phyloP scores from a whole-genome alignment of 2,888 invertebrate species.

The Spilosoma lubricipeda region DNA sequence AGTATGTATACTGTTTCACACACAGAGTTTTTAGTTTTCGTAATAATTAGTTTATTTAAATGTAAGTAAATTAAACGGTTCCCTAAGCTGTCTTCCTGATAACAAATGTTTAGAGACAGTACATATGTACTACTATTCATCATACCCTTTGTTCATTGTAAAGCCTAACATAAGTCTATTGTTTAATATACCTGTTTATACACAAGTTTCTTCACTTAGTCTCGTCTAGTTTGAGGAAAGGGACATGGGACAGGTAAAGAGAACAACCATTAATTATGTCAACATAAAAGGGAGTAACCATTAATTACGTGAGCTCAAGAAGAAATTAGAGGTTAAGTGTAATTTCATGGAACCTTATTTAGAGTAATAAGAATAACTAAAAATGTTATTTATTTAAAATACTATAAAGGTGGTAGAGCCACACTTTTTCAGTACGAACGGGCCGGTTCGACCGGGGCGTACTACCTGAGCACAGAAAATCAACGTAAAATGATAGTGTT shows the following conservation, averaged over 20 bases:
- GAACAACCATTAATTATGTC: not conserved
- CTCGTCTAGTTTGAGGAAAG: not conserved
- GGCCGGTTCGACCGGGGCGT: too few species aligned
- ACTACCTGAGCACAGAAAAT: too few species aligned
- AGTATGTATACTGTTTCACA: too few species aligned
- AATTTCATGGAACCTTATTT: not conserved
- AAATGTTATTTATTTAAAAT: too few species aligned
- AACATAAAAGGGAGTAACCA: not conserved
- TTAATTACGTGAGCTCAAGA: not conserved
- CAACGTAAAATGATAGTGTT: too few species aligned
- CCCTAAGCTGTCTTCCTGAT: too few species aligned
- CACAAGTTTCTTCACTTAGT: not conserved
- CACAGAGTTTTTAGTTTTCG: too few species aligned
- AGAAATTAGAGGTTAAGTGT: not conserved
- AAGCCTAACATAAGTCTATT: not conserved
- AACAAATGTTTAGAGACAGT: too few species aligned
- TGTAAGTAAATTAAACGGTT: too few species aligned
- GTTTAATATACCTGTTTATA: not conserved
- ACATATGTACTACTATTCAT: not conserved
- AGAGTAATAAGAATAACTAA: not conserved
- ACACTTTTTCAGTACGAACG: too few species aligned
- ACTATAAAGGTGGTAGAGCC: too few species aligned
- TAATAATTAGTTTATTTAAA: too few species aligned
- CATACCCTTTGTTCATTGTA: not conserved
- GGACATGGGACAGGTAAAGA: not conserved